Evolutionary conservation across 2,113 vertebrate genomes (phyloP).

Genomic region (Glaucomys volans): DNA sequence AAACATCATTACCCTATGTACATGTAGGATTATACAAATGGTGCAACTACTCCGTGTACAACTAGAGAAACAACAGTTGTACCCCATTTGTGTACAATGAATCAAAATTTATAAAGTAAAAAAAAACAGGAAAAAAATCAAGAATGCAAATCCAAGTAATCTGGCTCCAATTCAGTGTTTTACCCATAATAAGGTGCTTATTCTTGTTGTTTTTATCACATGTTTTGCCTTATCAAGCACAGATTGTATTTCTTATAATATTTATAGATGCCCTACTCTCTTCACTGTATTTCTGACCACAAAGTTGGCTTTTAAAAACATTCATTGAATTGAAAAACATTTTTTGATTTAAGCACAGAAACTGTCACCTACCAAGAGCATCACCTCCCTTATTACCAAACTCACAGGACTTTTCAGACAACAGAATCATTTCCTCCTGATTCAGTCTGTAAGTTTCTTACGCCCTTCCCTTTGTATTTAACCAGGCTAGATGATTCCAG

Average conservation of each 20-base stretch:
- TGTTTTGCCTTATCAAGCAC: not conserved
- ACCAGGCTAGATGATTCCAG: not conserved
- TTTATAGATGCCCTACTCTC: not conserved
- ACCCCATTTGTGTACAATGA: too few species aligned
- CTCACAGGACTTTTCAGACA: not conserved
- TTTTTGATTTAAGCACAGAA: conserved; percentile 35
- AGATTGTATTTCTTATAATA: not conserved
- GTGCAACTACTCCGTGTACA: too few species aligned
- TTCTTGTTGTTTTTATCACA: not conserved
- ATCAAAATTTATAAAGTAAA: too few species aligned
- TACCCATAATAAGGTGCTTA: not conserved
- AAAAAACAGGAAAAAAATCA: conserved; percentile 49
- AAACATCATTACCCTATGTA: too few species aligned
- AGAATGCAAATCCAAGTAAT: not conserved
- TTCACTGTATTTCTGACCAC: not conserved
- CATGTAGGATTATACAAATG: too few species aligned
- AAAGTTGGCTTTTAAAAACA: conserved; percentile 8
- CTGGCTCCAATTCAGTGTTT: not conserved
- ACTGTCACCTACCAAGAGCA: not conserved
- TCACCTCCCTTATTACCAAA: not conserved
- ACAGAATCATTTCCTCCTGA: not conserved
- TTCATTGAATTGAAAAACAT: not conserved
- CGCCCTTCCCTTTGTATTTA: not conserved
- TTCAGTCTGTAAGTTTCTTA: not conserved
- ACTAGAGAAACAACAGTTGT: too few species aligned